Evolutionary conservation across 2,888 invertebrate species (phyloP).

Genomic region (Herminia tarsipennalis): DNA sequence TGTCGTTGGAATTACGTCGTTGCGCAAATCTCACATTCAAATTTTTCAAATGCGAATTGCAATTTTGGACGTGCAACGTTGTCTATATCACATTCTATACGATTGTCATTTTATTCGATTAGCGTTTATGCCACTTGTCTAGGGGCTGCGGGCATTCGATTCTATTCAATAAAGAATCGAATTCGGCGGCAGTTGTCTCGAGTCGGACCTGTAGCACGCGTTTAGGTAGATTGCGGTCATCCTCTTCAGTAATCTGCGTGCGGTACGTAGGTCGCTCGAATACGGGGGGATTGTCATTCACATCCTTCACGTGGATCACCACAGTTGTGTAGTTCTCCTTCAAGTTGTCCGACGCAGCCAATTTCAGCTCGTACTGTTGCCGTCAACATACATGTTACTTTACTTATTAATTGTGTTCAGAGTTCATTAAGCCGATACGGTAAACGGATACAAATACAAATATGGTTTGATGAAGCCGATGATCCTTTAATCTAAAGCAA

Average conservation of each 20-base stretch:
- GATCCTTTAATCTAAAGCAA: too few species aligned
- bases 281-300: slow-evolving; percentile 99
- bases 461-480: too few species aligned
- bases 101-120: too few species aligned
- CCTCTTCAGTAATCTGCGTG: slow-evolving; percentile 98
- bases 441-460: slow-evolving; percentile 3
- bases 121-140: too few species aligned
- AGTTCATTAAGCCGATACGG: too few species aligned
- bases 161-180: slow-evolving; percentile 58
- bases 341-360: slow-evolving; percentile 97
- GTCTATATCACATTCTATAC: too few species aligned
- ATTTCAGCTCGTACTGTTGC: slow-evolving; percentile 95
- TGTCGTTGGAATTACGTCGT: too few species aligned
- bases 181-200: slow-evolving; percentile 85
- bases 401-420: too few species aligned
- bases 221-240: slow-evolving; percentile 97
- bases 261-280: slow-evolving; percentile 98
- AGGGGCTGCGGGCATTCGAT: slow-evolving; percentile 1
- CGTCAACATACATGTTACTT: slow-evolving; percentile 46
- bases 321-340: slow-evolving; percentile 99
- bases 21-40: too few species aligned
- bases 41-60: too few species aligned
- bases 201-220: slow-evolving; percentile 93
- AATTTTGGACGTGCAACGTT: too few species aligned
- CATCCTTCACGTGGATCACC: slow-evolving; percentile 98